phyloP scores from a whole-genome alignment of 2,113 vertebrate genomes.

The Oryzias curvinotus region DNA sequence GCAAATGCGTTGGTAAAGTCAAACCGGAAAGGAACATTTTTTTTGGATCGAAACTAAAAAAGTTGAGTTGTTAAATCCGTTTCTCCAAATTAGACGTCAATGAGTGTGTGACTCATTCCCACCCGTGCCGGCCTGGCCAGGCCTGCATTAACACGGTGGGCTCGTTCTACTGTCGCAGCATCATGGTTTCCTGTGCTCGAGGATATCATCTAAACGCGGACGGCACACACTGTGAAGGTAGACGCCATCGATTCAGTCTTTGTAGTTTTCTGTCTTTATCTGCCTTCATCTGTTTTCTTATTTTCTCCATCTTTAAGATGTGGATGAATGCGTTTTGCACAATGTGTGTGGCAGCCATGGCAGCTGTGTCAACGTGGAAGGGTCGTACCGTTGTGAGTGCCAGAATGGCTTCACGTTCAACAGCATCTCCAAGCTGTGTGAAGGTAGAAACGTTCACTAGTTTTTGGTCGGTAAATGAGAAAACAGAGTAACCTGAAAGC shows the following conservation, averaged over 20 bases:
- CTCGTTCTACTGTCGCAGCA: slow-evolving; percentile 83
- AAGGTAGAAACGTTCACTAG: slow-evolving; percentile 72
- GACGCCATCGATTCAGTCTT: not conserved
- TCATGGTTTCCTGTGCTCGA: slow-evolving; percentile 83
- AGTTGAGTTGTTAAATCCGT: slow-evolving; percentile 35
- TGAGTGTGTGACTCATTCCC: slow-evolving; percentile 1
- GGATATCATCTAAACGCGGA: slow-evolving; percentile 87
- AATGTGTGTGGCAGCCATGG: slow-evolving; percentile 82
- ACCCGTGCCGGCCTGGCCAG: not conserved
- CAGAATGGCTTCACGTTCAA: slow-evolving; percentile 84
- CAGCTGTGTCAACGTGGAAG: slow-evolving; percentile 83
- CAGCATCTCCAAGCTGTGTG: slow-evolving; percentile 80
- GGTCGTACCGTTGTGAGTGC: slow-evolving; percentile 90
- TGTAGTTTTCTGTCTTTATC: no score
- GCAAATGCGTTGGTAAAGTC: slow-evolving; percentile 87
- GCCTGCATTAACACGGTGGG: slow-evolving; percentile 13
- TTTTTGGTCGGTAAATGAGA: not conserved
- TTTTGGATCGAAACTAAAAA: no score
- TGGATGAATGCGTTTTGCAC: slow-evolving; percentile 84
- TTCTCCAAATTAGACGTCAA: slow-evolving; percentile 3
- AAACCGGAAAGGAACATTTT: no score
- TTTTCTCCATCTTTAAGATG: slow-evolving; percentile 70
- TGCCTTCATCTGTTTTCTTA: not conserved
- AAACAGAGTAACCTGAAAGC: no score
- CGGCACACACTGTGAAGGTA: slow-evolving; percentile 86